Evolutionary conservation across 2,113 vertebrate genomes (phyloP).

Genomic region (Ammospiza caudacuta): DNA sequence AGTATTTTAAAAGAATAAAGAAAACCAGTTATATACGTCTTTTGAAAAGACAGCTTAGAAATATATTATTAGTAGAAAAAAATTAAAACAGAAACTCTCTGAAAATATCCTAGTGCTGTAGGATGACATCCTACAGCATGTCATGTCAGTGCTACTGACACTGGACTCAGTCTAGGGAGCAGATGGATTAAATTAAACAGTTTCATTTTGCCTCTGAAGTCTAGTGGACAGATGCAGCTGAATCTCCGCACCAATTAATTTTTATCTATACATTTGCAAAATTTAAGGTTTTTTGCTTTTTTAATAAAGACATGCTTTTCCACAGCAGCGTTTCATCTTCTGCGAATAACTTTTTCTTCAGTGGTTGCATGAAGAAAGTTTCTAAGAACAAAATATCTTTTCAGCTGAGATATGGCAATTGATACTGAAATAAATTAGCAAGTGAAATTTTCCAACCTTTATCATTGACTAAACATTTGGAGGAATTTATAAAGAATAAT

Average conservation of each 20-base stretch:
- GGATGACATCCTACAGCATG: background rate
- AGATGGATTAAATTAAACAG: background rate
- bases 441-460: background rate
- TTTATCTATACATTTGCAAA: background rate
- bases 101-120: background rate
- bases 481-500: background rate
- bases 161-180: background rate
- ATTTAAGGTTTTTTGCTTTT: background rate
- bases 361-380: background rate
- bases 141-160: background rate
- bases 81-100: background rate
- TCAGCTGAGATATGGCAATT: background rate
- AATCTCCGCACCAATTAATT: background rate
- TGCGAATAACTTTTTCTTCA: background rate
- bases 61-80: background rate
- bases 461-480: background rate
- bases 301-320: background rate
- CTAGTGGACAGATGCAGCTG: background rate
- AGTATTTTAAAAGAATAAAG: rapidly evolving
- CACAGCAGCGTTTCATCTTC: rapidly evolving
- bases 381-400: background rate
- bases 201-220: background rate
- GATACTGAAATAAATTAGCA: background rate
- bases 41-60: background rate
- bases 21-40: too few species aligned